These are phyloP conservation scores for Nylanderia fulva DNA, from an alignment of 1,140 invertebrate genomes.

Conservation along the genomic window DNA sequence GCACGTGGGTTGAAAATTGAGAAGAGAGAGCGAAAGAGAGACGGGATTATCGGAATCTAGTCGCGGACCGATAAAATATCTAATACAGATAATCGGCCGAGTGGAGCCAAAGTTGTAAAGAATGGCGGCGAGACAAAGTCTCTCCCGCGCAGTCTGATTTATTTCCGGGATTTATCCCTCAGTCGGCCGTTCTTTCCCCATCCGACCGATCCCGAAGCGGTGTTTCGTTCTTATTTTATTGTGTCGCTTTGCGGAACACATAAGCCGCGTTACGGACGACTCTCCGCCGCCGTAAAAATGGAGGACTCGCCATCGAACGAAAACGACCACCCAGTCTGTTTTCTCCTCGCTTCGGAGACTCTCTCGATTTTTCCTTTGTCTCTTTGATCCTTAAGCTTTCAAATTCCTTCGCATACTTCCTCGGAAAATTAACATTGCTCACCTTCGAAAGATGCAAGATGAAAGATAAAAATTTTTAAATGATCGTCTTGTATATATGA, in stretches of 20 bases:
- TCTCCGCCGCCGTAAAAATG: conserved; percentile 37
- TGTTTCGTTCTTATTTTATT: conserved; percentile 59
- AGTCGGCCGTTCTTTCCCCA: not conserved
- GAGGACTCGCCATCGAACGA: conserved; percentile 18
- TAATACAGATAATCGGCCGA: conserved; percentile 45
- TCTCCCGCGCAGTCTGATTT: conserved; percentile 57
- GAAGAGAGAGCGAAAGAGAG: too few relatives aligned
- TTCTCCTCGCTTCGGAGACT: not conserved
- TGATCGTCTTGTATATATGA: not conserved
- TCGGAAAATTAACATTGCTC: conserved; percentile 3
- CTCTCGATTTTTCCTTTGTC: not conserved
- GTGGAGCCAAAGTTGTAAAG: conserved; percentile 1
- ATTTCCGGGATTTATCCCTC: conserved; percentile 61
- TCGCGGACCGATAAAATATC: conserved; percentile 45
- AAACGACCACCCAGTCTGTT: not conserved
- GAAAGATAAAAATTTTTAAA: too few relatives aligned
- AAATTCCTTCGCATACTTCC: conserved; percentile 13
- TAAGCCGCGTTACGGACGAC: conserved; percentile 31
- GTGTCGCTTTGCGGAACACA: conserved; percentile 50
- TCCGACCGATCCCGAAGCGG: not conserved
- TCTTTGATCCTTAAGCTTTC: not conserved
- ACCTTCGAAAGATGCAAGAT: not conserved
- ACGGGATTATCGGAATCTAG: conserved; percentile 26
- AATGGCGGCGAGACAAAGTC: conserved; percentile 23
- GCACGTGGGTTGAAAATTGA: not conserved